A percentile compares a stretch with the other conserved stretches of the same genome.
These are phyloP conservation scores for Agrochola circellaris DNA, from an alignment of 2,888 invertebrate genomes.

Conservation along the genomic window DNA sequence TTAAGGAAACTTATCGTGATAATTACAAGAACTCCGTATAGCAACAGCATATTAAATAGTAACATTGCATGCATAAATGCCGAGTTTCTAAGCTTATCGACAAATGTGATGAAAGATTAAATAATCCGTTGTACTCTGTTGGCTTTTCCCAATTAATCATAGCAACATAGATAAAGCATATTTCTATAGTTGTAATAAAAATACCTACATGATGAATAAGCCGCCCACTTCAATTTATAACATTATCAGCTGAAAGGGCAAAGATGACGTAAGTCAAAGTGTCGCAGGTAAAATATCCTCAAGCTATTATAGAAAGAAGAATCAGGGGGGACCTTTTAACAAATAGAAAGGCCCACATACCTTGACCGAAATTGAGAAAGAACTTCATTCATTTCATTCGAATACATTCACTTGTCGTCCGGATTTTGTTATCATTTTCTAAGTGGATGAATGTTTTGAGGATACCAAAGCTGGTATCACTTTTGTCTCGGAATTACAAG, in stretches of 20 bases:
- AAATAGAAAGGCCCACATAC: slow-evolving; percentile 45
- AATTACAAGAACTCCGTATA: slow-evolving; percentile 21
- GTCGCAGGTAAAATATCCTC: slow-evolving; percentile 41
- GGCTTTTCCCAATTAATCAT: slow-evolving; percentile 42
- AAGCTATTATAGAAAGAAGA: not conserved
- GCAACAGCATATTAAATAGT: slow-evolving; percentile 34
- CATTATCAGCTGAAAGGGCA: slow-evolving; percentile 25
- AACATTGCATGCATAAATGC: slow-evolving; percentile 42
- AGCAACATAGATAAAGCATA: slow-evolving; percentile 25
- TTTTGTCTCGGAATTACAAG: slow-evolving; percentile 15
- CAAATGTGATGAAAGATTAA: slow-evolving; percentile 51
- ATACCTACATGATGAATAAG: slow-evolving; percentile 15
- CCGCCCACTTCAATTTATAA: slow-evolving; percentile 1
- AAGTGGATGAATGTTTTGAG: slow-evolving; percentile 15
- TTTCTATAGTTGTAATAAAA: slow-evolving; percentile 15
- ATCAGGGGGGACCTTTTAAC: slow-evolving; percentile 5
- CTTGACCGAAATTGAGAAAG: slow-evolving; percentile 9
- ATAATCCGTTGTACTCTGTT: slow-evolving; percentile 47
- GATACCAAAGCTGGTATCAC: slow-evolving; percentile 26
- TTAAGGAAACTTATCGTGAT: slow-evolving; percentile 9
- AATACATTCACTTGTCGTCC: not conserved
- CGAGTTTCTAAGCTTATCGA: slow-evolving; percentile 49
- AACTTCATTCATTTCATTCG: no score
- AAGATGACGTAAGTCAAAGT: slow-evolving; percentile 4
- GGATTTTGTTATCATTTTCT: not conserved